Evolutionary conservation across 2,888 invertebrate genomes (phyloP), one percentile per base, ranked within the genome.

Genomic region (Antheraea yamamai): DNA sequence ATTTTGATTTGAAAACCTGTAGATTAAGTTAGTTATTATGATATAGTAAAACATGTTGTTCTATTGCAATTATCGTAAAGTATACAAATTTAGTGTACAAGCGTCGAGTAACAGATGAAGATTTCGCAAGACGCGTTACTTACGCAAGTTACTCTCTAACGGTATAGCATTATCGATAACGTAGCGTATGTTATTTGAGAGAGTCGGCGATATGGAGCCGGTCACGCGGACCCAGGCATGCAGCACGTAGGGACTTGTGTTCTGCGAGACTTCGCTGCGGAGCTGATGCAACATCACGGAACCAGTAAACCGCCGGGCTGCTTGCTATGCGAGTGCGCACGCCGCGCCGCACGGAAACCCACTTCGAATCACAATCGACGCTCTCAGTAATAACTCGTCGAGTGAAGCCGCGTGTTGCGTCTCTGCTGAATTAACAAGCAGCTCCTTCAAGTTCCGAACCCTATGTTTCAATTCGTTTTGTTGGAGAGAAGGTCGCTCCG

Each of bases 371-470:
- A 84, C 89, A 89, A 91, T 87, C 81, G 84, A 83, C 86, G 79
- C 85, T 81, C 85, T 81, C 84, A 86, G 89, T 84, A 86, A 89
- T 90, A 90, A 90, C 90, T 90, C 88, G 86, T 84, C 82, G 84
- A 84, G 82, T 79, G 78, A 76, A 77, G 81, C 80, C 81, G 81
- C 82, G 64, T 30, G 81, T 79, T 80, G 81, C 82, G 30, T 16
- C 64, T 66, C 64, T 30, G 6, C 18, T 12, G 30, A 66, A 66
- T 90, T 84, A 75, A 84, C 84, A 89, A 89, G 82, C 84, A 86
- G 87, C 76, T 47, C 12, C 47, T 47, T 47, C 47, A 12, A 8
- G 47, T 47, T 47, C 8, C 47, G 10, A 7, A 12, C 47, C 12
- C 47, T 47, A 47, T 10, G 47, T 47, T 12, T 47, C 47, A 47